Conservation (phyloP, 2,888 invertebrate genomes). For the Chloromyia formosa region DNA sequence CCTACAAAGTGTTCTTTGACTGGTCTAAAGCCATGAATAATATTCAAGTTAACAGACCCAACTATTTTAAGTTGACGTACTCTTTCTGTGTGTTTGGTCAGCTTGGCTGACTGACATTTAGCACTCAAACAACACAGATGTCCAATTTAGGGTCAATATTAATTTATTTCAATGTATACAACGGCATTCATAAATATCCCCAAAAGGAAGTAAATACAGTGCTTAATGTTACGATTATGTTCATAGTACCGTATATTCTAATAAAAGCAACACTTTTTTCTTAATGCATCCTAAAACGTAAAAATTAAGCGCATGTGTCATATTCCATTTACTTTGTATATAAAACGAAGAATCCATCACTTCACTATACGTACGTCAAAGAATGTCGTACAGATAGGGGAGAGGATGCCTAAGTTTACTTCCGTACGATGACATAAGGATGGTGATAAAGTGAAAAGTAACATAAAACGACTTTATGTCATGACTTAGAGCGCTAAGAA, state of each 20-base stretch:
- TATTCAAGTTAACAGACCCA: too few species aligned
- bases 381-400: neutral
- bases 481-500: constrained; percentile 11
- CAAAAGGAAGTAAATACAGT: too few species aligned
- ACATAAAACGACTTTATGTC: constrained; percentile 36
- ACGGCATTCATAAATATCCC: too few species aligned
- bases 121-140: too few species aligned
- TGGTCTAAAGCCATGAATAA: too few species aligned
- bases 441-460: constrained; percentile 41
- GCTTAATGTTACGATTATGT: neutral
- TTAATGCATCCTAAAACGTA: constrained; percentile 30
- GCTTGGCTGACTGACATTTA: too few species aligned
- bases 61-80: too few species aligned
- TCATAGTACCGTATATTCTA: neutral
- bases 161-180: too few species aligned
- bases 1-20: too few species aligned
- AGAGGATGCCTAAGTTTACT: constrained; percentile 2
- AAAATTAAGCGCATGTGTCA: constrained; percentile 42
- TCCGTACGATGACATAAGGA: constrained; percentile 10
- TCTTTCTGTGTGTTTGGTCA: too few species aligned
- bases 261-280: constrained; percentile 9
- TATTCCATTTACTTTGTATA: constrained; percentile 29
- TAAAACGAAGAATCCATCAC: neutral
- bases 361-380: neutral
- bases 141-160: too few species aligned